Conservation (phyloP, 2,888 invertebrate species). For the Cordylochernes scorpioides region DNA sequence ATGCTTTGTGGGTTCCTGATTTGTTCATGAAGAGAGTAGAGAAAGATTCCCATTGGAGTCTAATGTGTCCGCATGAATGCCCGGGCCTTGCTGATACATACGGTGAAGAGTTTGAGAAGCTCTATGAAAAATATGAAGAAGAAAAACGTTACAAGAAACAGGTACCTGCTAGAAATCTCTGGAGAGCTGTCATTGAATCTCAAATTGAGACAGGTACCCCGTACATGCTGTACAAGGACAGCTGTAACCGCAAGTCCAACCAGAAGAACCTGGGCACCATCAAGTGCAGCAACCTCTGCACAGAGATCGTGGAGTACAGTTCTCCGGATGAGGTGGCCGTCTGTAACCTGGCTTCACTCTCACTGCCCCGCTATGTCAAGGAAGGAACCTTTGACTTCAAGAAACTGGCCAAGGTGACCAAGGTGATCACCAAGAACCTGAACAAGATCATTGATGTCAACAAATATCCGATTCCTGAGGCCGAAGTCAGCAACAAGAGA, state of each 20-base stretch:
- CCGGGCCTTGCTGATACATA: conserved; percentile 70
- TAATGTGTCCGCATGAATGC: conserved; percentile 86
- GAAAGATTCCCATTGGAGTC: conserved; percentile 53
- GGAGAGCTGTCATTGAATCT: conserved; percentile 76
- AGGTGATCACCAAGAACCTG: too few relatives aligned
- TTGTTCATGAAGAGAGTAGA: conserved; percentile 87
- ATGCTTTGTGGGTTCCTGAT: conserved; percentile 91
- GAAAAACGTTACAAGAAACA: conserved; percentile 37
- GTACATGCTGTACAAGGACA: conserved; percentile 86
- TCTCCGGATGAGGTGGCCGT: conserved; percentile 66
- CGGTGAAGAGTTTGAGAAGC: conserved; percentile 72
- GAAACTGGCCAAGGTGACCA: too few relatives aligned
- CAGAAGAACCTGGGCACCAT: conserved; percentile 95
- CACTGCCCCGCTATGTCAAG: too few relatives aligned
- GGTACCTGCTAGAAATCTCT: conserved; percentile 53
- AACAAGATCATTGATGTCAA: too few relatives aligned
- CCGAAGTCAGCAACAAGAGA: too few relatives aligned
- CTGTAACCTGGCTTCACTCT: too few relatives aligned
- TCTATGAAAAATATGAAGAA: conserved; percentile 65
- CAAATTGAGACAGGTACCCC: conserved; percentile 96
- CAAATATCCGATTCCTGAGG: too few relatives aligned
- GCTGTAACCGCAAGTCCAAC: conserved; percentile 86
- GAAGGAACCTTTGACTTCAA: too few relatives aligned
- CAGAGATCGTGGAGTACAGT: conserved; percentile 88
- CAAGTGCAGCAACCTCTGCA: conserved; percentile 88